Percentiles rank a stretch among this genome's conserved stretches.
Evolutionary conservation across 2,113 vertebrate genomes (phyloP).

Genomic region (Apus apus): DNA sequence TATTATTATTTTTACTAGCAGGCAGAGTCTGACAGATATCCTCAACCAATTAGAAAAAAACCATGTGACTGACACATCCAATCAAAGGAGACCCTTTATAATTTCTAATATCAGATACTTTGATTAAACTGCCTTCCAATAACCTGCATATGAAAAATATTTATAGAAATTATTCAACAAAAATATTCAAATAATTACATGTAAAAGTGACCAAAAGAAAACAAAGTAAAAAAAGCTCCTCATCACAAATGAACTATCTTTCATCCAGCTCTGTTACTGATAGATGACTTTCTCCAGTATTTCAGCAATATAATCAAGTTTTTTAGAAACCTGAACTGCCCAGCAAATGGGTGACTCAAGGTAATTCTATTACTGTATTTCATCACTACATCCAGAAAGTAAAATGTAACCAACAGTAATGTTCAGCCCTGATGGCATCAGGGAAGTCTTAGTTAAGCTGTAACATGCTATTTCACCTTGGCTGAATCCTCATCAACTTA

Average conservation of each 20-base stretch:
- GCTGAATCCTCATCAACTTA: slow-evolving; percentile 55
- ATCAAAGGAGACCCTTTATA: neutral
- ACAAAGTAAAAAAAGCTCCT: neutral
- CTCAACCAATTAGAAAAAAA: slow-evolving; percentile 7
- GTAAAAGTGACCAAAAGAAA: neutral
- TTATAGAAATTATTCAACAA: slow-evolving; percentile 27
- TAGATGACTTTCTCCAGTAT: neutral
- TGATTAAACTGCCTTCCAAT: slow-evolving; percentile 11
- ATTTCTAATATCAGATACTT: slow-evolving; percentile 1
- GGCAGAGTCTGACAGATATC: slow-evolving; percentile 13
- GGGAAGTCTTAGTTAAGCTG: slow-evolving; percentile 29
- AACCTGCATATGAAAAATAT: slow-evolving; percentile 28
- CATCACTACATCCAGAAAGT: slow-evolving; percentile 29
- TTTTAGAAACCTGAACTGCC: slow-evolving; percentile 50
- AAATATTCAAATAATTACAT: neutral
- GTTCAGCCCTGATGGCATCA: slow-evolving; percentile 60
- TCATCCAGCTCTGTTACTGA: neutral
- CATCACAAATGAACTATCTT: neutral
- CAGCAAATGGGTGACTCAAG: slow-evolving; percentile 53
- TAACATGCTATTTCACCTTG: slow-evolving; percentile 52
- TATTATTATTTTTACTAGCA: slow-evolving; percentile 58
- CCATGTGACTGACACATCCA: neutral
- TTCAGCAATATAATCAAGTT: slow-evolving; percentile 10
- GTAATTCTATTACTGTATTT: slow-evolving; percentile 54
- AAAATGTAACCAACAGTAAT: slow-evolving; percentile 33